phyloP scores from a whole-genome alignment of 2,888 invertebrate genomes.

The Tuberolachnus salignus region DNA sequence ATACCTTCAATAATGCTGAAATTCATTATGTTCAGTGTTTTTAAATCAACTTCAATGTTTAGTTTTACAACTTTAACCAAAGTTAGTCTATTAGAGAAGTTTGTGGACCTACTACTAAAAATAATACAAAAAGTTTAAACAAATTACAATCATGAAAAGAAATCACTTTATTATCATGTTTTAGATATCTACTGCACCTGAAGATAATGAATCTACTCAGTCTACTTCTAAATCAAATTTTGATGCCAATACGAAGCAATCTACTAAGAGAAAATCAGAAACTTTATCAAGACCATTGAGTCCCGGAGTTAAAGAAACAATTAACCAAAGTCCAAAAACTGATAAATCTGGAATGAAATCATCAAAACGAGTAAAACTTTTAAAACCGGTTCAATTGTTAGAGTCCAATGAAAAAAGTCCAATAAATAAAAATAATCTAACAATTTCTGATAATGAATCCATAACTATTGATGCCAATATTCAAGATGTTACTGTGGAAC shows the following conservation, averaged over 20 bases:
- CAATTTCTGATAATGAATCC: slow-evolving; percentile 5
- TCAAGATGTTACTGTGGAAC: slow-evolving; percentile 39
- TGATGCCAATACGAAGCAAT: neutral
- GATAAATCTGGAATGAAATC: slow-evolving; percentile 1
- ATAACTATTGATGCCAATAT: slow-evolving; percentile 47
- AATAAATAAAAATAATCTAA: slow-evolving; percentile 5
- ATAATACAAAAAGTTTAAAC: too few species aligned
- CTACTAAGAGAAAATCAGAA: neutral
- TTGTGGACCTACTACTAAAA: too few species aligned
- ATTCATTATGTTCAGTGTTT: too few species aligned
- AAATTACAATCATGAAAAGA: too few species aligned
- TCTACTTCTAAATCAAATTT: slow-evolving; percentile 31
- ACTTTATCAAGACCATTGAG: neutral
- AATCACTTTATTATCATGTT: slow-evolving; percentile 3
- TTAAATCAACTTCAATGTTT: too few species aligned
- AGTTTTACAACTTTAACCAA: too few species aligned
- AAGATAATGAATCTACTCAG: slow-evolving; percentile 37
- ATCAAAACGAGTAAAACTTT: slow-evolving; percentile 9
- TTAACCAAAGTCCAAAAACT: neutral
- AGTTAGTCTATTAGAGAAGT: too few species aligned
- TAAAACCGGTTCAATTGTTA: neutral
- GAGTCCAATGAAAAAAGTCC: slow-evolving; percentile 12
- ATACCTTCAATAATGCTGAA: too few species aligned
- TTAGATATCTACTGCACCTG: slow-evolving; percentile 45
- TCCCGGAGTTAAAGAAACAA: neutral